phyloP scores from a whole-genome alignment of 2,888 invertebrate genomes.

The Rotaria magnacalcarata region DNA sequence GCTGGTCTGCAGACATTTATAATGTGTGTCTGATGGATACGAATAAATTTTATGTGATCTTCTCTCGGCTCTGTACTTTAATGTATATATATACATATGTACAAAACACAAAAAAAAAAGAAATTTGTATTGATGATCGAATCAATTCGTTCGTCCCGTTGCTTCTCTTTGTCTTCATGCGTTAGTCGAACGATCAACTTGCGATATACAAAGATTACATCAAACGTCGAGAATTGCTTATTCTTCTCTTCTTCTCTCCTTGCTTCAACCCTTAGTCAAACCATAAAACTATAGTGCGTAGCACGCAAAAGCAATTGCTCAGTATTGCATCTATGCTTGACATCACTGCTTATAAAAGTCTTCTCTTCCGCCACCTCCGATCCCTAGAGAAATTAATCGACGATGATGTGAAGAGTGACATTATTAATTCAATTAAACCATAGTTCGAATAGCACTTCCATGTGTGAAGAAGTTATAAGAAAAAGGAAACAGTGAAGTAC shows the following conservation, averaged over 20 bases:
- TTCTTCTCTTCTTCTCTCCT: not conserved
- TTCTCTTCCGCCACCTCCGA: not conserved
- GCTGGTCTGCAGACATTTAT: not conserved
- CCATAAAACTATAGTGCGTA: not conserved
- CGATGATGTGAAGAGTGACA: conserved; percentile 28
- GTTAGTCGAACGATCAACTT: not conserved
- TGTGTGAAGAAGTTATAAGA: not conserved
- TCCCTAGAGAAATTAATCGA: conserved; percentile 22
- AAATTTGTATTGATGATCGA: conserved; percentile 3
- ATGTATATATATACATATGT: not conserved
- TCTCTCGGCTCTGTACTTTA: not conserved
- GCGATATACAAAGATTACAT: conserved; percentile 10
- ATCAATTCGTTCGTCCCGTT: not conserved
- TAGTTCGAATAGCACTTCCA: not conserved
- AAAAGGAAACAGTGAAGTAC: not conserved
- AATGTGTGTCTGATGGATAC: not conserved
- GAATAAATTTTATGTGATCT: not conserved
- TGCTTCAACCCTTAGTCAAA: not conserved
- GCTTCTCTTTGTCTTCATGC: not conserved
- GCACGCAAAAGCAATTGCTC: not conserved
- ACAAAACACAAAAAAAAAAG: not conserved
- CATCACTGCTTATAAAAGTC: not conserved
- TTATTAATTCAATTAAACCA: conserved; percentile 3
- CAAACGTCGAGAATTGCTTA: conserved; percentile 11
- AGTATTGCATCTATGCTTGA: not conserved